Evolutionary conservation across 2,113 vertebrate species (phyloP).

Genomic region (Peromyscus polionotus): DNA sequence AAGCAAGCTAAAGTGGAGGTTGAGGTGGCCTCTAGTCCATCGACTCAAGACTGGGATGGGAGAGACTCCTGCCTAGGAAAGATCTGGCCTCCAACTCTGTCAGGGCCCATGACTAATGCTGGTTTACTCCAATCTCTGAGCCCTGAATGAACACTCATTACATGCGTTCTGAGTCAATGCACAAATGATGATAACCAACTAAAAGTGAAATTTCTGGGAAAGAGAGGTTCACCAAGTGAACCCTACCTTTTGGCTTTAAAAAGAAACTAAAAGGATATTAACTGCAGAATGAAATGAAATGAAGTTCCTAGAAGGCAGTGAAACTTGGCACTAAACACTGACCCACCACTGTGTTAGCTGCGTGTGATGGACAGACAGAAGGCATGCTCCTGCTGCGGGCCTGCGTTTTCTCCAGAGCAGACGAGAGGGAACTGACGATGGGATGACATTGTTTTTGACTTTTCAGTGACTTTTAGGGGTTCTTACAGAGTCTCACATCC

Average conservation of each 20-base stretch:
- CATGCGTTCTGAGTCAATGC: not conserved
- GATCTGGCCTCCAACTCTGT: not conserved
- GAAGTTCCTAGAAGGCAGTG: constrained; percentile 42
- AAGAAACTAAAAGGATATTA: constrained; percentile 30
- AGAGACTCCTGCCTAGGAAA: no score
- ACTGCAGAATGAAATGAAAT: not conserved
- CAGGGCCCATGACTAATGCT: rapidly evolving
- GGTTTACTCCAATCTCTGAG: not conserved
- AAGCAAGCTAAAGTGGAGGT: not conserved
- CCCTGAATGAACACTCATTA: not conserved
- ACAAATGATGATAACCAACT: not conserved
- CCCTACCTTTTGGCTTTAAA: not conserved
- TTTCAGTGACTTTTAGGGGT: not conserved
- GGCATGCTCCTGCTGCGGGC: not conserved
- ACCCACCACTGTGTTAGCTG: no score
- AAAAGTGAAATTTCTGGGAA: constrained; percentile 13
- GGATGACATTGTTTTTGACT: not conserved
- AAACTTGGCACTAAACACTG: not conserved
- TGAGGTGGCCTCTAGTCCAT: not conserved
- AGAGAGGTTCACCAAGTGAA: not conserved
- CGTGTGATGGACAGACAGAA: not conserved
- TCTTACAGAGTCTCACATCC: not conserved
- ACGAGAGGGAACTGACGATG: not conserved
- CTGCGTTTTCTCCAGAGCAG: not conserved
- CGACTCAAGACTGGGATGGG: no score